Base-by-base conservation (phyloP, 2,888 invertebrate genomes). In the Nowickia ferox region DNA sequence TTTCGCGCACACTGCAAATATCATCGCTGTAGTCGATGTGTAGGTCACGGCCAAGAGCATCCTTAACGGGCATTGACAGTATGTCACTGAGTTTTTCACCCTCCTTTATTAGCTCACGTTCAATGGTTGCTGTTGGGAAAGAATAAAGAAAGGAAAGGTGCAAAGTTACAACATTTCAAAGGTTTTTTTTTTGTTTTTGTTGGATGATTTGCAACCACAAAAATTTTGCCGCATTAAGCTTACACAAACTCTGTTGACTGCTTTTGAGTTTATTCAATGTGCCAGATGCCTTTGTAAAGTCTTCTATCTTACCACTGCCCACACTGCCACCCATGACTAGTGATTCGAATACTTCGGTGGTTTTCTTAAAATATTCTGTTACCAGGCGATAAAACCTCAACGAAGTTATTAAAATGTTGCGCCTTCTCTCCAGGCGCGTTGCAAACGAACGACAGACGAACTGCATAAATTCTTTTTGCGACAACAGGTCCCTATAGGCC, bases 381-480 rank as follows among this genome's bases (percentile, higher is more conserved):
- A 96, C 95, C 61, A 96, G 93, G 42, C 96, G 94, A 91, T 96
- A 96, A 92, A 97, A 97, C 88, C 96, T 93, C 88, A 96, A 93
- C 13, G 96, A 96, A 15, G 96, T 96, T 86, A 96, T 96, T 51
- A 97, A 93, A 61, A 96, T 94, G 90, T 96, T 96, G 82, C 96
- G 93, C 55, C 97, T 93, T 55, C 96, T 94, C 90, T 97, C 96
- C 77, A 97, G 93, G 15, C 97, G 93, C 44, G 95, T 94, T 0
- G 96, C 96, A 90, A 96, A 97, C 89, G 96, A 96, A 80, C 96
- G 94, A 89, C 96, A 96, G 0, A 96, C 95, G 84, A 96, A 96
- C 92, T 97, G 96, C 96, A 97, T 96, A 90, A 96, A 96, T 90
- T 96, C 96, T 86, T 95, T 94, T 89, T 96, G 96, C 1, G 96